These are phyloP conservation scores for Apostichopus leukothele DNA, from an alignment of 53 echinoderm and acorn worm genomes.

Conservation along the genomic window DNA sequence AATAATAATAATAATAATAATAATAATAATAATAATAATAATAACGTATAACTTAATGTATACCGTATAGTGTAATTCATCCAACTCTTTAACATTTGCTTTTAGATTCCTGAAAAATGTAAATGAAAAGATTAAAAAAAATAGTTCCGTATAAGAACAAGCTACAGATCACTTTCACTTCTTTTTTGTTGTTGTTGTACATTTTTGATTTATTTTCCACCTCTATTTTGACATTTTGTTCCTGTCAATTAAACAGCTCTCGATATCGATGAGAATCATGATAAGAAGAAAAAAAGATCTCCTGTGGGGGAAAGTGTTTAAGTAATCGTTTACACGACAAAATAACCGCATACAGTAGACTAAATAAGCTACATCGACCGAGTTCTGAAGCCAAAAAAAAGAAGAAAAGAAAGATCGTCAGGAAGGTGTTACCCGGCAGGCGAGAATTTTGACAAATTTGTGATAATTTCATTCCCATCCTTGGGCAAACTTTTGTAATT, in stretches of 20 bases:
- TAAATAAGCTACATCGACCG: conserved; percentile 41
- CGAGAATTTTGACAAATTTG: conserved; percentile 48
- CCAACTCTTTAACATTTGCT: neutral
- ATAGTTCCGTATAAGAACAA: no score
- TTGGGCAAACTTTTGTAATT: conserved; percentile 47
- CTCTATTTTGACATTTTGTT: conserved; percentile 36
- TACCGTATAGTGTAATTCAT: neutral
- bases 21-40: no score
- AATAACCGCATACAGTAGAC: conserved; percentile 27
- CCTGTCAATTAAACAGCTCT: conserved; percentile 21
- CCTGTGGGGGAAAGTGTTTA: conserved; percentile 35
- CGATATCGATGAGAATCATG: neutral
- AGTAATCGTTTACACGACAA: conserved; percentile 47
- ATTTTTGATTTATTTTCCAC: no score
- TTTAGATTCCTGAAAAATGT: no score
- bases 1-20: no score
- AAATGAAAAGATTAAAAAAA: no score
- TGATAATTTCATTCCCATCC: conserved; percentile 46
- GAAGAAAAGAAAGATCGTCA: neutral
- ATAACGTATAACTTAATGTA: neutral
- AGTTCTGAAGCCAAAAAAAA: neutral
- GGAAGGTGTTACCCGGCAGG: conserved; percentile 37
- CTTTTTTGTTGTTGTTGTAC: no score
- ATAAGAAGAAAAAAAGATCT: neutral
- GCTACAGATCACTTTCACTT: neutral